These are phyloP conservation scores for Mustela lutreola DNA, from an alignment of 2,113 vertebrate genomes.

Conservation along the genomic window DNA sequence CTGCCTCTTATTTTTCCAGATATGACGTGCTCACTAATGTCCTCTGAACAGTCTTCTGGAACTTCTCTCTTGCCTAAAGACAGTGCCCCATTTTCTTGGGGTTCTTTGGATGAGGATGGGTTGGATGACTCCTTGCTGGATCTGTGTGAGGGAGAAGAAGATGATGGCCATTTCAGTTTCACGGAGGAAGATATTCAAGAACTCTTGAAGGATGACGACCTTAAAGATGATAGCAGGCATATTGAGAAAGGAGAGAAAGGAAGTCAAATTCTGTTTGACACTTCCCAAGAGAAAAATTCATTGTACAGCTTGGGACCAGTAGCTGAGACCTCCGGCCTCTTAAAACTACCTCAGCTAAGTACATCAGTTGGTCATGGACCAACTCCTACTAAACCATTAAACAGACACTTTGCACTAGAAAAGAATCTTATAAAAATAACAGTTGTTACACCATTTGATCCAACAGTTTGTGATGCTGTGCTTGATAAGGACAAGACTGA, in stretches of 20 bases:
- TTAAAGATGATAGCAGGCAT: neutral
- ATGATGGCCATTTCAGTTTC: slow-evolving; percentile 81
- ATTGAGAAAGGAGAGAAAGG: neutral
- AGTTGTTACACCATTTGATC: slow-evolving; percentile 81
- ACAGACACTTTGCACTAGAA: slow-evolving; percentile 73
- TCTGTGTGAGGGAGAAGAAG: slow-evolving; percentile 80
- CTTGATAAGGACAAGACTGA: slow-evolving; percentile 74
- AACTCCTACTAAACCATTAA: slow-evolving; percentile 73
- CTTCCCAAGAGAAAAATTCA: neutral
- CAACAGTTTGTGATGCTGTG: slow-evolving; percentile 75
- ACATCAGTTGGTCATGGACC: slow-evolving; percentile 65
- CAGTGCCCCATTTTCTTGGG: slow-evolving; percentile 66
- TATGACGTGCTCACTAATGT: slow-evolving; percentile 69
- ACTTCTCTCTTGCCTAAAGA: neutral
- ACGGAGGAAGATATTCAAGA: slow-evolving; percentile 86
- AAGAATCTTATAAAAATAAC: slow-evolving; percentile 81
- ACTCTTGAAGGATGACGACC: slow-evolving; percentile 83
- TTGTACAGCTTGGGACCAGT: slow-evolving; percentile 52
- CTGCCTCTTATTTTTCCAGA: slow-evolving; percentile 40
- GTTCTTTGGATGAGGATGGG: slow-evolving; percentile 73
- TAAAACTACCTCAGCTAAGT: slow-evolving; percentile 74
- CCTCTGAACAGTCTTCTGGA: neutral
- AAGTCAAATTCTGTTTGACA: neutral
- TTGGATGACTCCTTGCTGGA: slow-evolving; percentile 87
- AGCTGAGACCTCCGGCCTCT: slow-evolving; percentile 61